Evolutionary conservation across 2,113 vertebrate species (phyloP), one percentile per base, ranked within the genome.

Genomic region (Pelvicachromis taeniatus): DNA sequence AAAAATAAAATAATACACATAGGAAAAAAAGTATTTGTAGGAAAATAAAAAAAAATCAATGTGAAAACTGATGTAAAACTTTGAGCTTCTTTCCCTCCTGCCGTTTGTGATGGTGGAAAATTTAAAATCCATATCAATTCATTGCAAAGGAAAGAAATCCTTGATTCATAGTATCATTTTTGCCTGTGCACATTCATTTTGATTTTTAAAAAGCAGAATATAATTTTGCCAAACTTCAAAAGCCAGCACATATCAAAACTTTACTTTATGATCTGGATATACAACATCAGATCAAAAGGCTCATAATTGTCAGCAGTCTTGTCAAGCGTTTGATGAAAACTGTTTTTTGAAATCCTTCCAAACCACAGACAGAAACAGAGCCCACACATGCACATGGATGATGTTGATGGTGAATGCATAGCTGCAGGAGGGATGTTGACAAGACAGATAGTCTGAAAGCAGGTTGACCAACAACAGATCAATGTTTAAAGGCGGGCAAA

Each of bases 401-500:
- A 77, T 81, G 38, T 4, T 17, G 23, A 35, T 12, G 38, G 53
- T 21, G 56, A 77, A 78, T 33, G 38, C 78, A n/a, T 55, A 14
- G 77, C 85, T 2, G 2, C 38, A 16, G 48, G 82, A 68, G 78
- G 87, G 38, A 80, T 77, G 81, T 59, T 85, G 84, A 88, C 80
- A 80, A 63, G 61, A 59, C 82, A 35, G 83, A 85, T 7, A 73
- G 79, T 87, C 80, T 78, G 54, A 54, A 85, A 45, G 50, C 54
- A 77, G 55, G 40, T 26, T 83, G 91, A 81, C 87, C 86, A 85
- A 68, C 81, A 80, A 87, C 54, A 63, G 80, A 90, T 93, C 88
- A 87, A 83, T 77, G 90, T 88, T 90, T 86, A 87, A 86, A 86
- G 78, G 78, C 59, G 79, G 23, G 16, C 33, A 26, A 26, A 26